Evolutionary conservation across 1,140 invertebrate genomes (phyloP), one percentile per base, ranked within the genome.

Genomic region (Drosophila grimshawi): DNA sequence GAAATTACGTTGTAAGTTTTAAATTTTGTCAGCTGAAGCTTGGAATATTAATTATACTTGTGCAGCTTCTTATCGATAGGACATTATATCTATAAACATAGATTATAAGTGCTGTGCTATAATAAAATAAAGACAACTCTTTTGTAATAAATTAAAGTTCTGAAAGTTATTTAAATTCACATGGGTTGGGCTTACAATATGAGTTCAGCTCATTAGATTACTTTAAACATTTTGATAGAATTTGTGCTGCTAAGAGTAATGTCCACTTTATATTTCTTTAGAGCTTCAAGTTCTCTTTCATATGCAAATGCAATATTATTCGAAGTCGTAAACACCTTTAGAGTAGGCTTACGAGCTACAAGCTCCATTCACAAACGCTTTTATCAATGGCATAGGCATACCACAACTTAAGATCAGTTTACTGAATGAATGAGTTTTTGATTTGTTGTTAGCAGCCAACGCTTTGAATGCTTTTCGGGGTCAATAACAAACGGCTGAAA

Each of bases 381-480:
- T 80, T 61, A 78, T 85, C 52, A 86, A 85, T 80, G 79, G 55
- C 63, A 39, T 19, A 37, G 79, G 55, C 63, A 39, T 19, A 37
- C 60, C 53, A 48, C 55, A 61, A 64, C 10, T 61, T 46, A 6
- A 53, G n/a, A 56, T 6, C 33, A 11, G 35, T 49, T 70, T 41
- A 43, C 56, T 79, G 65, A 60, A 33, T 85, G 68, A 81, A 81
- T 86, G 78, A 73, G 55, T 71, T 70, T 52, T 33, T 63, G 52
- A 65, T 39, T 19, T 55, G 55, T 45, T 46, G 48, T 49, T 35
- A n/a, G 3, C 80, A 55, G 43, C 80, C 80, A 80, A 85, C 76
- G 81, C 80, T 37, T 4, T n/a, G n/a, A 32, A 3, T 5, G 11
- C 27, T 52, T 78, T 85, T 85, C 11, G 48, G 62, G 63, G 77